phyloP scores from a whole-genome alignment of 1,140 invertebrate genomes.

The Drosophila murphyi region DNA sequence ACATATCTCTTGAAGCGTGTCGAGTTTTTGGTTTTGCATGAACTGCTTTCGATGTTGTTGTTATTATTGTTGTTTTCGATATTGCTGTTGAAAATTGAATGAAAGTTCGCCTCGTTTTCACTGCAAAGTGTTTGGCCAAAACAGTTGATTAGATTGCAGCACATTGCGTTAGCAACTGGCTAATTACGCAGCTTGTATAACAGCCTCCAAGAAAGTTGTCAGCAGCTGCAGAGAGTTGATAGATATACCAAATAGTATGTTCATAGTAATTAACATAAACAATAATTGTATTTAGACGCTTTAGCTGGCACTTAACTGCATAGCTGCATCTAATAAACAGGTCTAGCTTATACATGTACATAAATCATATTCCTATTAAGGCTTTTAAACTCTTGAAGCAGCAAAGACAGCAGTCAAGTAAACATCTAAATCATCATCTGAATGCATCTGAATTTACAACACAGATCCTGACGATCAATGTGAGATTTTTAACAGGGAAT shows the following conservation, averaged over 20 bases:
- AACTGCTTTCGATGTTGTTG: slow-evolving; percentile 36
- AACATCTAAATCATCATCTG: too few species aligned
- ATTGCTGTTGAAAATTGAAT: slow-evolving; percentile 65
- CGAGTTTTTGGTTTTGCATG: slow-evolving; percentile 61
- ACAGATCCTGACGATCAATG: too few species aligned
- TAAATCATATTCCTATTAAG: too few species aligned
- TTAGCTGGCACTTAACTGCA: not conserved
- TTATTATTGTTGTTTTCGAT: slow-evolving; percentile 29
- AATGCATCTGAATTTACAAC: too few species aligned
- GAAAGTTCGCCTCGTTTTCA: slow-evolving; percentile 77
- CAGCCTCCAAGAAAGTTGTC: slow-evolving; percentile 31
- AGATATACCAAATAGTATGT: not conserved
- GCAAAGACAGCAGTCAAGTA: too few species aligned
- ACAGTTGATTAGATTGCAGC: slow-evolving; percentile 69
- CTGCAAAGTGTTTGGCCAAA: slow-evolving; percentile 59
- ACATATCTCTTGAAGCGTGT: slow-evolving; percentile 47
- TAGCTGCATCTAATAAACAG: not conserved
- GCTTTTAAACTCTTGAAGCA: too few species aligned
- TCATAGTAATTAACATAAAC: slow-evolving; percentile 17
- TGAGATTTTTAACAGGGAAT: too few species aligned
- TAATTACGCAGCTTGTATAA: slow-evolving; percentile 61
- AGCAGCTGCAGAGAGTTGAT: slow-evolving; percentile 1
- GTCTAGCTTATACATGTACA: too few species aligned
- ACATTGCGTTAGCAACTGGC: slow-evolving; percentile 43
- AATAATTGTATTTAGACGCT: not conserved